Base-by-base conservation (phyloP, 2,797 vertebrate species). In the Acanthornis magna region DNA sequence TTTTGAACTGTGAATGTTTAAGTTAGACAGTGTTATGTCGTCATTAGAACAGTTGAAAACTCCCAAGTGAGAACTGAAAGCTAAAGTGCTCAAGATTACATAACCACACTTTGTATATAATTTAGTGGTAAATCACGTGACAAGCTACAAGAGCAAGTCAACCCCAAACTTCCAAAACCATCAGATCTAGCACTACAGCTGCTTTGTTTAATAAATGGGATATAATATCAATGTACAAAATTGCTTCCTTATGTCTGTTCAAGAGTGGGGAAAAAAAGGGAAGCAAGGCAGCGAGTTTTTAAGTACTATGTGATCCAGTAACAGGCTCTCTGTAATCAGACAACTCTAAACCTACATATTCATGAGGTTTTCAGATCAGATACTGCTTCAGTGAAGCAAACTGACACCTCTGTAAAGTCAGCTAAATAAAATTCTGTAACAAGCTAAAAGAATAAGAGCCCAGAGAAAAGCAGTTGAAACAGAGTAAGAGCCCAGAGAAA, bases 1-100 rank as follows among this genome's bases (percentile, higher is more conserved):
- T 87, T 80, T 57, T 14, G 30, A 85, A 83, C 23, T 13, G 30
- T 43, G 65, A 79, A 20, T n/a, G 50, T 54, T 91, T 87, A 83
- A 91, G 17, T 60, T 89, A 87, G 68, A 74, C 45, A 85, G 29
- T 23, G 36, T 53, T 91, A 88, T 6, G 21, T 91, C 91, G 81
- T 77, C 61, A 54, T 65, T 36, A 88, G n/a, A 86, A 79, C 12
- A 65, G 65, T 0, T 93, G 50, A 88, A 91, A 95, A 77, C 57
- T n/a, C 68, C 74, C 29, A 63, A 77, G 50, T 32, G 62, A 85
- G 86, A 91, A 82, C n/a, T n/a, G 61, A 89, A 89, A 27, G 54
- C 53, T 71, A 8, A 89, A 83, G 68, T 36, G 60, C 75, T 71
- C 23, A 4, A 45, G 51, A 76, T 89, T 85, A 96, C 61, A 51